Conservation (phyloP, 2,113 vertebrate species). For the Toxostoma redivivum region DNA sequence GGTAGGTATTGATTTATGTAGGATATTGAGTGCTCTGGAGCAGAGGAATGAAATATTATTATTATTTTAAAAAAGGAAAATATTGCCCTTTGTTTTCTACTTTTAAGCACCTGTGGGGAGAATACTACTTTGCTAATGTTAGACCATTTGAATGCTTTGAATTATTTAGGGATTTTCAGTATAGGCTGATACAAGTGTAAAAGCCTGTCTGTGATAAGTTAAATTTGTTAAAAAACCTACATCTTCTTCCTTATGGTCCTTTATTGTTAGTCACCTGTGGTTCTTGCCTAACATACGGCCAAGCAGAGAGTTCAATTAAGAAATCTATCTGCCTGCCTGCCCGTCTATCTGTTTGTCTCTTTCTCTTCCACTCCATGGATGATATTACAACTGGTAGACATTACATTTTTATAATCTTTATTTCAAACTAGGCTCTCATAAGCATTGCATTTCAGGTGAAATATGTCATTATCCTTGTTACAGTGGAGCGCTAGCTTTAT, state of each 20-base stretch:
- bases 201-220: not conserved
- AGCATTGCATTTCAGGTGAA: not conserved
- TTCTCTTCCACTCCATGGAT: not conserved
- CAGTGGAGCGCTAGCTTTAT: not conserved
- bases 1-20: slow-evolving; percentile 5
- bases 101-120: not conserved
- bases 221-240: not conserved
- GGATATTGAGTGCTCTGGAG: not conserved
- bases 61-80: not conserved
- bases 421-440: not conserved
- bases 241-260: not conserved
- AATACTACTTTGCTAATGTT: not conserved
- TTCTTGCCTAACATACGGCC: not conserved
- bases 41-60: not conserved
- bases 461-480: slow-evolving; percentile 23
- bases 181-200: not conserved
- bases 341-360: slow-evolving; percentile 1
- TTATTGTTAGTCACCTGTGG: not conserved
- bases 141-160: not conserved
- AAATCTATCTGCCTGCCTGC: not conserved
- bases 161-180: slow-evolving; percentile 24
- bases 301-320: not conserved
- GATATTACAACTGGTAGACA: not conserved
- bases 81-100: not conserved
- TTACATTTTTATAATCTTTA: not conserved